phyloP scores from a whole-genome alignment of 2,888 invertebrate species.

The Pyrochroa serraticornis region DNA sequence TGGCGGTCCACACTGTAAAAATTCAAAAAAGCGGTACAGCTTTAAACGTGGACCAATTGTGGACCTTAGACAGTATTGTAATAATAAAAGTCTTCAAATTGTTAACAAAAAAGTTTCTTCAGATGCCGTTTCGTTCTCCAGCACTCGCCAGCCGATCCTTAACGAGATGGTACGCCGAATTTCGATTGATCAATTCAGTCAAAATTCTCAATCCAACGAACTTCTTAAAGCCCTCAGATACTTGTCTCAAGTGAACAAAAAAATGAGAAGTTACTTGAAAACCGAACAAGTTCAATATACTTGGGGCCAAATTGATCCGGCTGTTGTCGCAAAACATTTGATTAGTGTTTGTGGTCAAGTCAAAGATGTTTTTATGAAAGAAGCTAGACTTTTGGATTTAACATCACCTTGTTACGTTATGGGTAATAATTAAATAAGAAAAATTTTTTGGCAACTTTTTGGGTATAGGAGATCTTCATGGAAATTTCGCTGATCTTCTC shows the following conservation, averaged over 20 bases:
- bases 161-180: slow-evolving; percentile 45
- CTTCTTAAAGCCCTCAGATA: slow-evolving; percentile 59
- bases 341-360: slow-evolving; percentile 61
- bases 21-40: slow-evolving; percentile 63
- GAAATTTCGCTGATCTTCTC: slow-evolving; percentile 71
- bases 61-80: slow-evolving; percentile 18
- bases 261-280: slow-evolving; percentile 25
- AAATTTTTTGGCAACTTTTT: neutral
- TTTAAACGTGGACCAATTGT: slow-evolving; percentile 63
- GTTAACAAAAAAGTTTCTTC: slow-evolving; percentile 6
- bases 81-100: neutral
- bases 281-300: slow-evolving; percentile 41
- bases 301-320: slow-evolving; percentile 51
- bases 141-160: slow-evolving; percentile 37
- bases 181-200: slow-evolving; percentile 62
- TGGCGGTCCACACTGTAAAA: slow-evolving; percentile 65
- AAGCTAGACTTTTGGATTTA: slow-evolving; percentile 62
- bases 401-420: slow-evolving; percentile 64
- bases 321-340: slow-evolving; percentile 59
- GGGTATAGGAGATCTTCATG: slow-evolving; percentile 74
- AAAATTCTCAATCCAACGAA: slow-evolving; percentile 63
- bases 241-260: slow-evolving; percentile 40
- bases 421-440: slow-evolving; percentile 52
- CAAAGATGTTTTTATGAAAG: slow-evolving; percentile 59
- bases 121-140: slow-evolving; percentile 48